Evolutionary conservation across 2,888 invertebrate genomes (phyloP), one percentile per base, ranked within the genome.

Genomic region (Temnothorax ravouxi): DNA sequence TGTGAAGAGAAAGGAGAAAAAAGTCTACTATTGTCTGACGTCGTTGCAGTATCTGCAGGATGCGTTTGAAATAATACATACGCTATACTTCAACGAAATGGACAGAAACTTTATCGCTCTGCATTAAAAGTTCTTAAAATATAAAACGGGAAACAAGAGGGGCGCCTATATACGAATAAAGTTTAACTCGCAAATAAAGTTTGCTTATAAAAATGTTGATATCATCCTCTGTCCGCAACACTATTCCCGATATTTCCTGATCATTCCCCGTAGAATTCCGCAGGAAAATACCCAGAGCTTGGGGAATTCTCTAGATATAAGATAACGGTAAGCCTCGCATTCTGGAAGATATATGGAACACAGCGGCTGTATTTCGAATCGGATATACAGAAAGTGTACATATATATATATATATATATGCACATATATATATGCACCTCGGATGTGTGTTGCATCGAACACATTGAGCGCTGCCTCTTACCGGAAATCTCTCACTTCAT

Each of bases 231-330:
- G 67, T 69, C 9, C 9, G 47, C 44, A n/a, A 41, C n/a, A 50
- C 66, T 79, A 52, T 69, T 56, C 47, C 6, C 18, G 56, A 79
- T 44, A 54, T 79, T 76, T 29, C 11, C 67, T 59, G 15, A 76
- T 50, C 38, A 44, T 64, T 44, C 29, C 59, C 34, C 4, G 25
- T 15, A 5, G 13, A 56, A 77, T 38, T 54, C n/a, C 15, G 1
- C 0, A 29, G n/a, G 15, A 50, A 77, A 50, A 77, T 47, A 67
- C 25, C 41, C 13, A n/a, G 54, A 67, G 41, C 77, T 67, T 67
- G n/a, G n/a, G n/a, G 6, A 77, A 77, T 77, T 67, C 67, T 67
- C 67, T 56, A 76, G 64, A 76, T 76, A 15, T 54, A 44, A 77
- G 44, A 44, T 56, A 56, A 67, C 54, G 41, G 41, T 76, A 52